Evolutionary conservation across 1,140 invertebrate genomes (phyloP), one percentile per base, ranked within the genome.

Genomic region (Neomicropteryx cornuta): DNA sequence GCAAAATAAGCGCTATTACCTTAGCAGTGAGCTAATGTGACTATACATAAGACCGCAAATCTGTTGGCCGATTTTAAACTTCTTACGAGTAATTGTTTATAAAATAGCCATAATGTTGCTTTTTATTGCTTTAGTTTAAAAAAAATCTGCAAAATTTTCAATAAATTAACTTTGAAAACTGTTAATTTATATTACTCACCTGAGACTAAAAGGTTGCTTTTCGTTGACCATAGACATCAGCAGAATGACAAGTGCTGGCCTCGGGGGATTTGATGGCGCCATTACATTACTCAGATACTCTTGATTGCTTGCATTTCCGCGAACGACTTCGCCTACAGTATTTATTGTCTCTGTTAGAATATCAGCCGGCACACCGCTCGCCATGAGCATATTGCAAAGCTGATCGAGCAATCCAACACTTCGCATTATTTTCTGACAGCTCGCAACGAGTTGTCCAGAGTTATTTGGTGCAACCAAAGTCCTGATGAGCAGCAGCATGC

Each of bases 191-290:
- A n/a, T 16, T 16, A 36, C 42, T 54, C 37, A 68, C 63, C 94
- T 77, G 35, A 99, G 60, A 5, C 76, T 62, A 56, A 98, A 88
- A 10, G 91, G 84, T 60, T 99, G 96, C 57, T 96, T 97, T 52
- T 99, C 95, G 62, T 97, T 97, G 2, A 98, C 90, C 92, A 99
- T 97, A 0, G 93, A 97, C 85, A 97, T 93, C 8, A 99, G 61
- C 5, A 99, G 67, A 28, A 98, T 85, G 1, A 98, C 84, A 32
- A 99, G 83, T 1, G 88, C 91, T 1, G 95, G 87, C 33, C 87
- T 77, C 10, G 94, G 88, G 22, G 94, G 92, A 53, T 76, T 85
- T 11, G 86, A 88, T 1, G 92, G 93, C 1, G 94, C 93, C 67
- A 87, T 79, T n/a, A 97, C 86, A 43, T 76, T 78, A 1, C 84